These are phyloP conservation scores for Campylomormyrus numenius DNA, from an alignment of 2,113 vertebrate genomes.

Conservation along the genomic window DNA sequence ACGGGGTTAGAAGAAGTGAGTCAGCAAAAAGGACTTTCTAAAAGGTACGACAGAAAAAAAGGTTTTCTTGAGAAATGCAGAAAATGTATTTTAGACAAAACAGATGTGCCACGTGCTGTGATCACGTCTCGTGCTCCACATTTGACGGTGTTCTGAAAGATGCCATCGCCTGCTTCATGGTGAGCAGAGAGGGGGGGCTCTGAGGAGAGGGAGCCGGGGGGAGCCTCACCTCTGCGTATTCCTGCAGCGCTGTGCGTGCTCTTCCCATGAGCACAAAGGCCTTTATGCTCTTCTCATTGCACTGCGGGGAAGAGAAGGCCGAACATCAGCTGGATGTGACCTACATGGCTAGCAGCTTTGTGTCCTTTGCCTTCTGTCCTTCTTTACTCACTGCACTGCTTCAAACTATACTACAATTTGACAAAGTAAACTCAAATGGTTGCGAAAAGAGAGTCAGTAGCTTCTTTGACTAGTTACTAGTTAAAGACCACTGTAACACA, in stretches of 20 bases:
- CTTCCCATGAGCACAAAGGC: conserved; percentile 82
- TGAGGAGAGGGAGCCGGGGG: conserved; percentile 16
- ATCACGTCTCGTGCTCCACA: neutral
- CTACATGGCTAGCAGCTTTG: neutral
- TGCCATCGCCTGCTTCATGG: neutral
- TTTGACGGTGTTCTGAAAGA: neutral
- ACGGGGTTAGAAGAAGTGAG: neutral
- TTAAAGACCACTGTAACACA: neutral
- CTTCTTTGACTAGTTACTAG: neutral
- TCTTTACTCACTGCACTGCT: neutral
- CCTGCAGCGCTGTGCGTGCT: conserved; percentile 67
- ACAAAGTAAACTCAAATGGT: neutral
- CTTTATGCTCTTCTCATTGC: conserved; percentile 74
- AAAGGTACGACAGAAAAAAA: no score
- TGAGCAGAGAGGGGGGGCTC: neutral
- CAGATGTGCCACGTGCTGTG: neutral
- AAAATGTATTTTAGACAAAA: neutral
- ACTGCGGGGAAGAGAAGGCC: conserved; percentile 54
- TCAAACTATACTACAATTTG: neutral
- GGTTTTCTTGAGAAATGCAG: neutral
- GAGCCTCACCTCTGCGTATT: conserved; percentile 66
- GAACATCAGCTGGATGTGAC: neutral
- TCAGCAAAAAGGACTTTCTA: neutral
- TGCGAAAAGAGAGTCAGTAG: neutral
- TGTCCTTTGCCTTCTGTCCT: neutral